phyloP scores from a whole-genome alignment of 2,113 vertebrate species.

The Phainopepla nitens region DNA sequence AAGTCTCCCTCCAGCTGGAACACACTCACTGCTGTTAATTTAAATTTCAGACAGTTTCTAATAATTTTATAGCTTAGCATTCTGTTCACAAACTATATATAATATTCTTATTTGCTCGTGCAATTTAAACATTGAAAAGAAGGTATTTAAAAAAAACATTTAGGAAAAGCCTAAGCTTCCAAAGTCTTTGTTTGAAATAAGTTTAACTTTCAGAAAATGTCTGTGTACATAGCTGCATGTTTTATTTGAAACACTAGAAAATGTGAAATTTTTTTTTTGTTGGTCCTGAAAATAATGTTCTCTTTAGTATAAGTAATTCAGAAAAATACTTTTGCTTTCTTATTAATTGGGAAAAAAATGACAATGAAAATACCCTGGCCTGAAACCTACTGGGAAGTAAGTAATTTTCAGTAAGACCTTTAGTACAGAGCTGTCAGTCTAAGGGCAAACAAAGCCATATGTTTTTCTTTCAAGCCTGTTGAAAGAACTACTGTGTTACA shows the following conservation, averaged over 20 bases:
- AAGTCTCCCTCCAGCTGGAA: background rate
- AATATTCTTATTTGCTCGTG: background rate
- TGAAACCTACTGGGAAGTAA: background rate
- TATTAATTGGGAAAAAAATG: background rate
- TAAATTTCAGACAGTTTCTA: background rate
- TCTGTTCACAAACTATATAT: background rate
- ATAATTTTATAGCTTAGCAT: background rate
- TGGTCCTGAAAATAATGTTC: background rate
- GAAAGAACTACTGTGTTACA: background rate
- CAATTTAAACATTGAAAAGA: background rate
- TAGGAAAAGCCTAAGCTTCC: background rate
- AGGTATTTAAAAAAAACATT: accelerated
- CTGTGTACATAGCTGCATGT: background rate
- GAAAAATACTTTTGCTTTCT: background rate
- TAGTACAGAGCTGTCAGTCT: background rate
- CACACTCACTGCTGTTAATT: background rate
- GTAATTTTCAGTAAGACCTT: background rate
- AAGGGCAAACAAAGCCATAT: background rate
- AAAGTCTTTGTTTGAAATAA: background rate
- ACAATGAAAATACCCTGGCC: background rate
- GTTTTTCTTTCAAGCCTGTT: background rate
- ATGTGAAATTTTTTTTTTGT: background rate
- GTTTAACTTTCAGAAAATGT: background rate
- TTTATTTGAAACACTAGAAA: background rate
- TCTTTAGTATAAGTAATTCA: background rate